A percentile compares a stretch with the other conserved stretches of the same genome.
These are phyloP conservation scores for Luperina nickerlii DNA, from an alignment of 2,888 invertebrate species.

Conservation along the genomic window DNA sequence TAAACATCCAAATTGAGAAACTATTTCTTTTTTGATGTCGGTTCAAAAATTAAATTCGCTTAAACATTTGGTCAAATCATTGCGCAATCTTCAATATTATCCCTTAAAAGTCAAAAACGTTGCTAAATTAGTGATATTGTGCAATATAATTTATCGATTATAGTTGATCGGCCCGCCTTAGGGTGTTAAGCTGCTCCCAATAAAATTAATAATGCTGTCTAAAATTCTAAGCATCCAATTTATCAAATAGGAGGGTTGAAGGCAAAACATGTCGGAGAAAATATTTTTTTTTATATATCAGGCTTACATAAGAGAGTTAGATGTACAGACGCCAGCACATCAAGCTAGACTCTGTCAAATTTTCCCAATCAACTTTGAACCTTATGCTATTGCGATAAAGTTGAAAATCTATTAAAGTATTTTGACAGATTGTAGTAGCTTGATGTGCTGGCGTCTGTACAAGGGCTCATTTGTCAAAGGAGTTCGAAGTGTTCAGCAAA, in stretches of 20 bases:
- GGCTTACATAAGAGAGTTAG: constrained; percentile 9
- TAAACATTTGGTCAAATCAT: not conserved
- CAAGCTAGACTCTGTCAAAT: too few species aligned
- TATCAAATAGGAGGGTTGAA: constrained; percentile 36
- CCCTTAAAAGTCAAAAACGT: not conserved
- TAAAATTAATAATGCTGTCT: constrained; percentile 57
- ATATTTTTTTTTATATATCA: constrained; percentile 38
- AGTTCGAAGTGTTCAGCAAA: constrained; percentile 38
- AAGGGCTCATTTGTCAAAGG: constrained; percentile 58
- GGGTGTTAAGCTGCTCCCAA: constrained; percentile 8
- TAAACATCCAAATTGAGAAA: too few species aligned
- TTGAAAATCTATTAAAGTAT: too few species aligned
- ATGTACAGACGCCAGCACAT: constrained; percentile 12
- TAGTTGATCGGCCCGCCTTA: not conserved
- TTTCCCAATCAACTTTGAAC: too few species aligned
- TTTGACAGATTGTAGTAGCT: too few species aligned
- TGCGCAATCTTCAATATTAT: not conserved
- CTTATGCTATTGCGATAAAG: too few species aligned
- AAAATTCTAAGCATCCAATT: constrained; percentile 52
- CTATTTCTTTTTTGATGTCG: too few species aligned
- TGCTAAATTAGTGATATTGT: not conserved
- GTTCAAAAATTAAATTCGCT: too few species aligned
- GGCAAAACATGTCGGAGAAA: constrained; percentile 22
- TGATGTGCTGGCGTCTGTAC: constrained; percentile 1
- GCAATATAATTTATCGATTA: not conserved